A percentile compares a stretch with the other conserved stretches of the same genome.
Conservation (phyloP, 2,797 vertebrate genomes). For the Phaenicophaeus curvirostris region DNA sequence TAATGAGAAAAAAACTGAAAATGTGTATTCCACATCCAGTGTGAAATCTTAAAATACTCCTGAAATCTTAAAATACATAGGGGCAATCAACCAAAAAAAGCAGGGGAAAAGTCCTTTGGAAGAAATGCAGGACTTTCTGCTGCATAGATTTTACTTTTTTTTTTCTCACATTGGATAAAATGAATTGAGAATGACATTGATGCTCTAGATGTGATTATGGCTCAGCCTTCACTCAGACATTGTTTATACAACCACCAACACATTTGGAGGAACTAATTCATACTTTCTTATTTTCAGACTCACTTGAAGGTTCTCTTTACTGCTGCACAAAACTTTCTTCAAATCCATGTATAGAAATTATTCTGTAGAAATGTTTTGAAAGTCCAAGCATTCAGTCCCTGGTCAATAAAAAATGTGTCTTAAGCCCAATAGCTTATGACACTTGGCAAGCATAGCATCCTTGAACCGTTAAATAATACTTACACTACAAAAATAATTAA, state of each 20-base stretch:
- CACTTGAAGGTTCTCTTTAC: not conserved
- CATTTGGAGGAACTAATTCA: not conserved
- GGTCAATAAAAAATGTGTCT: not conserved
- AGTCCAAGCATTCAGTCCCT: not conserved
- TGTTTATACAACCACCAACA: not conserved
- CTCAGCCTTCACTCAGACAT: not conserved
- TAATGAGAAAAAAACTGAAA: not conserved
- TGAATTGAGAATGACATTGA: not conserved
- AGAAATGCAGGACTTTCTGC: not conserved
- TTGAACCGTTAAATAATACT: not conserved
- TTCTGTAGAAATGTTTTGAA: not conserved
- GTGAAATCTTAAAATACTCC: not conserved
- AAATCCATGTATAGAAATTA: not conserved
- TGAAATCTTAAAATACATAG: not conserved
- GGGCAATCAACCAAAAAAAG: not conserved
- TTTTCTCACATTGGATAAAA: not conserved
- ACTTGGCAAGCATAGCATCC: not conserved
- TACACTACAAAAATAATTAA: not conserved
- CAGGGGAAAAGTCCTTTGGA: not conserved
- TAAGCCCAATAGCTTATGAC: not conserved
- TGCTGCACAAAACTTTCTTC: not conserved
- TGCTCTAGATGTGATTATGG: not conserved
- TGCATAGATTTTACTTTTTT: not conserved
- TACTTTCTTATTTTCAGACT: not conserved
- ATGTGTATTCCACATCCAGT: not conserved